Percentiles rank a stretch among this genome's conserved stretches.
phyloP scores from a whole-genome alignment of 1,140 invertebrate genomes.

The Steinernema feltiae region DNA sequence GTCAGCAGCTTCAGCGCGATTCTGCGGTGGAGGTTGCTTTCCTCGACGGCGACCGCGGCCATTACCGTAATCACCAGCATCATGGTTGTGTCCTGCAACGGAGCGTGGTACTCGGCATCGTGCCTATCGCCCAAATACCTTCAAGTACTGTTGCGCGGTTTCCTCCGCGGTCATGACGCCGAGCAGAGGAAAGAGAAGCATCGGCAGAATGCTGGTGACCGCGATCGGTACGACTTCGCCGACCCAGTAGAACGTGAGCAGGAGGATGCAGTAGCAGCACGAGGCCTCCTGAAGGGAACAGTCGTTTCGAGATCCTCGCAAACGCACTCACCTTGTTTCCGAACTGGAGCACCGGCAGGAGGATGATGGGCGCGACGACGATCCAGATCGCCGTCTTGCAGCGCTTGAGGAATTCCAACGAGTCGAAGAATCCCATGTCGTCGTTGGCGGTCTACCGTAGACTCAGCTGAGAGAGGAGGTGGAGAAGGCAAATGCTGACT shows the following conservation, averaged over 20 bases:
- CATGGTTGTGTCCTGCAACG: conserved; percentile 49
- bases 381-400: conserved; percentile 23
- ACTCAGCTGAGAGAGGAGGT: too few species aligned
- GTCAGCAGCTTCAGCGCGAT: conserved; percentile 59
- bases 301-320: too few species aligned
- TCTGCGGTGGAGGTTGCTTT: conserved; percentile 59
- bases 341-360: conserved; percentile 23
- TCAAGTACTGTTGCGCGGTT: conserved; percentile 54
- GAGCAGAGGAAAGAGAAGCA: conserved; percentile 57
- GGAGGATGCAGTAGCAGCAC: conserved; percentile 29
- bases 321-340: not conserved
- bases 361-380: conserved; percentile 26
- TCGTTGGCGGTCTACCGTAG: too few species aligned
- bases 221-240: conserved; percentile 58
- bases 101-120: not conserved
- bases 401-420: not conserved
- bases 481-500: too few species aligned
- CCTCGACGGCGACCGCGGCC: conserved; percentile 60
- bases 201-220: conserved; percentile 58
- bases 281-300: conserved; percentile 35
- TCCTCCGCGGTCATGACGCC: conserved; percentile 49
- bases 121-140: conserved; percentile 38
- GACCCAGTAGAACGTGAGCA: conserved; percentile 54
- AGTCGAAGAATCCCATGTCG: not conserved
- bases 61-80: conserved; percentile 57